phyloP scores from a whole-genome alignment of 2,888 invertebrate species.

The Andrena minutula region DNA sequence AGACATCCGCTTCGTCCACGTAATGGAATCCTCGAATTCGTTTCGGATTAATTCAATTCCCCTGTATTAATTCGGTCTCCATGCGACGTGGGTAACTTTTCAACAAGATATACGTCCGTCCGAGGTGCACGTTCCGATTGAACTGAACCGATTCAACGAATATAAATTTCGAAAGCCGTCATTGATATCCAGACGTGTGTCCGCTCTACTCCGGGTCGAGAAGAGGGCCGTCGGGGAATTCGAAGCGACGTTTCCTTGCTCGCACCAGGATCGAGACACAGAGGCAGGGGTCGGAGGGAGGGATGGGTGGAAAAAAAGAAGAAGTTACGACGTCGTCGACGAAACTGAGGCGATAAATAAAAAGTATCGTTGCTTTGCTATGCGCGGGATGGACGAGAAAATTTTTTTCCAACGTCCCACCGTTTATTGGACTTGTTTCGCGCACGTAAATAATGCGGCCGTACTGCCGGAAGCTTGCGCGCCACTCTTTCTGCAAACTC shows the following conservation, averaged over 20 bases:
- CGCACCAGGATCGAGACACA: neutral
- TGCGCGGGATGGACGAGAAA: conserved; percentile 56
- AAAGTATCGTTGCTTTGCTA: conserved; percentile 69
- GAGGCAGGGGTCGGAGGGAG: neutral
- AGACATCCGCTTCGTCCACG: conserved; percentile 8
- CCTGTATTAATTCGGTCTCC: conserved; percentile 19
- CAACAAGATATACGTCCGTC: neutral
- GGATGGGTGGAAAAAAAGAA: neutral
- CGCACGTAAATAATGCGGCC: conserved; percentile 77
- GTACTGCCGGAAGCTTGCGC: conserved; percentile 74
- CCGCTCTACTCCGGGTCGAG: conserved; percentile 13
- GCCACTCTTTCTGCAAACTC: conserved; percentile 74
- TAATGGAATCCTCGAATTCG: neutral
- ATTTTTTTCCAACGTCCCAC: conserved; percentile 63
- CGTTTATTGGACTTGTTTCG: conserved; percentile 79
- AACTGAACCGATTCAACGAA: neutral
- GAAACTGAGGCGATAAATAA: conserved; percentile 74
- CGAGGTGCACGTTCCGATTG: neutral
- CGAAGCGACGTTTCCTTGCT: conserved; percentile 35
- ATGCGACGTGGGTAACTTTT: neutral
- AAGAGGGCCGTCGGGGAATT: conserved; percentile 16
- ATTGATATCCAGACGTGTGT: conserved; percentile 15
- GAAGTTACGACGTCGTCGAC: conserved; percentile 35
- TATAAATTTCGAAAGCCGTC: conserved; percentile 21
- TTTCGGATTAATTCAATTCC: conserved; percentile 30